These are phyloP conservation scores for Gallinago stenura DNA, from an alignment of 2,797 vertebrate species.

Conservation along the genomic window DNA sequence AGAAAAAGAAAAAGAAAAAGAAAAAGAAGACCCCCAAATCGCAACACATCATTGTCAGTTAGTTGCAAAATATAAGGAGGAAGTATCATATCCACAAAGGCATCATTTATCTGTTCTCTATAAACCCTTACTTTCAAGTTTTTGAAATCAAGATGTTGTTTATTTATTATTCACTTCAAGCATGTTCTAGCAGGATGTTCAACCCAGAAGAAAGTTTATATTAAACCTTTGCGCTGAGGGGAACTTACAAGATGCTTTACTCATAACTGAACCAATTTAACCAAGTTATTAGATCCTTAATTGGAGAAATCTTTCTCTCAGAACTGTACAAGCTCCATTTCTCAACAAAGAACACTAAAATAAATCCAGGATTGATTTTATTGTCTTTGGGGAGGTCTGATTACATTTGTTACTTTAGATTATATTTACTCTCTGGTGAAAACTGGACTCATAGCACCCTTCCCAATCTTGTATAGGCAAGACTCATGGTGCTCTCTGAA, in stretches of 20 bases:
- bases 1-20: not conserved
- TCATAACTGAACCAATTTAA: conserved; percentile 37
- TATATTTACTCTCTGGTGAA: not conserved
- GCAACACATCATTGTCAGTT: conserved; percentile 58
- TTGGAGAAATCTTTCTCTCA: not conserved
- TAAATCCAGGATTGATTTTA: not conserved
- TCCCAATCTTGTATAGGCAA: not conserved
- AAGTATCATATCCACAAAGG: conserved; percentile 56
- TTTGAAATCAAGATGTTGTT: conserved; percentile 63
- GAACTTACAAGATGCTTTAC: conserved; percentile 31
- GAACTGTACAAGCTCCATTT: not conserved
- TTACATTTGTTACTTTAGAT: not conserved
- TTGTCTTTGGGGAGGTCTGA: not conserved
- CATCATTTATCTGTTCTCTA: conserved; percentile 42
- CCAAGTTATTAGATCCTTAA: conserved; percentile 29
- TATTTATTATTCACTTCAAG: conserved; percentile 69
- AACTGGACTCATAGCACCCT: not conserved
- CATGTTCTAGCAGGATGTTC: conserved; percentile 24
- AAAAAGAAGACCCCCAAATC: not conserved
- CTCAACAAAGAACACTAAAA: not conserved
- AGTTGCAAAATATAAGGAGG: conserved; percentile 36
- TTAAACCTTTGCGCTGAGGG: conserved; percentile 35
- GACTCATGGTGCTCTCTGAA: not conserved
- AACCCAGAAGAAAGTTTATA: conserved; percentile 30
- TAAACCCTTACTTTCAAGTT: conserved; percentile 46